Evolutionary conservation across 2,113 vertebrate genomes (phyloP).

Genomic region (Platysteira castanea): DNA sequence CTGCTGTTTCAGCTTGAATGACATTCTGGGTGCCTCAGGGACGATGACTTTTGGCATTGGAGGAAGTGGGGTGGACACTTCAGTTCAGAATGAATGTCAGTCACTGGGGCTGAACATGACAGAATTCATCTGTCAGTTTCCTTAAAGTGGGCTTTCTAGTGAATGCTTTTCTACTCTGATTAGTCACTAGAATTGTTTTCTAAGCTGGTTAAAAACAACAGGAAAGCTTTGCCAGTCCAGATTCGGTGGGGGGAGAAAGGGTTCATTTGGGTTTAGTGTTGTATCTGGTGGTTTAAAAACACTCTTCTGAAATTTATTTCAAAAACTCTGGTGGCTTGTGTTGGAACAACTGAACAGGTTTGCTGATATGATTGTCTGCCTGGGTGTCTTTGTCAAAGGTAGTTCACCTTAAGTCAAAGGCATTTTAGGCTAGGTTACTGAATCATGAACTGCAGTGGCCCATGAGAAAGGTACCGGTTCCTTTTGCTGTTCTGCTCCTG

Average conservation of each 20-base stretch:
- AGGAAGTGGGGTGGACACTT: neutral
- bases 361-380: neutral
- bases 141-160: neutral
- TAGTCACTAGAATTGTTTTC: neutral
- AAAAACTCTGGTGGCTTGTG: neutral
- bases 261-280: neutral
- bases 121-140: neutral
- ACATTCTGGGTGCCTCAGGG: neutral
- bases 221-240: neutral
- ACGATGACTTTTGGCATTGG: neutral
- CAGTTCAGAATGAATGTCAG: neutral
- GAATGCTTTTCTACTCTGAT: neutral
- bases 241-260: rapidly evolving
- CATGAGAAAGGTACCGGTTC: neutral
- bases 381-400: neutral
- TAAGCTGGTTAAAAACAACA: neutral
- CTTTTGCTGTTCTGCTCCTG: neutral
- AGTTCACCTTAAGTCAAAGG: neutral
- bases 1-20: neutral
- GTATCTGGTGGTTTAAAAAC: neutral
- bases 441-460: neutral
- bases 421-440: neutral
- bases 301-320: neutral
- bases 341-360: neutral
- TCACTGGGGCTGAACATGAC: neutral